These are phyloP conservation scores for Coelogynopora nodosa DNA, from an alignment of 2,888 invertebrate genomes.

Conservation along the genomic window DNA sequence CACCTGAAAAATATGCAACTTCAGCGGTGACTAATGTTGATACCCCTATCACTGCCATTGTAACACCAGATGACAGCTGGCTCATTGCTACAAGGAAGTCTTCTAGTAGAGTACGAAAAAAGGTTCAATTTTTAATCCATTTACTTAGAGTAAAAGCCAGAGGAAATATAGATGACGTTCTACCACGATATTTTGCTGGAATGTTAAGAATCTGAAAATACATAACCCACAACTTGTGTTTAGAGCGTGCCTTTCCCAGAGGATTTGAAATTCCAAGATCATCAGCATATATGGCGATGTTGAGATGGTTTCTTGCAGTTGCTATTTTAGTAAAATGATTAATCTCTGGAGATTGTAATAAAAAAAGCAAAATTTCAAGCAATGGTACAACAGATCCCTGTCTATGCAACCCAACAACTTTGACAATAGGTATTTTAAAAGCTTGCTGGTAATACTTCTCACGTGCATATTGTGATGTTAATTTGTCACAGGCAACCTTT, in stretches of 20 bases:
- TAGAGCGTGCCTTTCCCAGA: background rate
- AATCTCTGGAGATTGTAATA: background rate
- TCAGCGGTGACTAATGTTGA: background rate
- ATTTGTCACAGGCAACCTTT: background rate
- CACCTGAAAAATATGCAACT: background rate
- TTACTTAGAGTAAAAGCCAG: background rate
- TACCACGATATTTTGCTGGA: background rate
- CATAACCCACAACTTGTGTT: background rate
- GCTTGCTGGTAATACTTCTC: background rate
- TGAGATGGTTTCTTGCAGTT: background rate
- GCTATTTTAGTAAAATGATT: background rate
- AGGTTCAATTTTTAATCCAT: background rate
- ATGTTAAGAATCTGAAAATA: background rate
- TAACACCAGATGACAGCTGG: background rate
- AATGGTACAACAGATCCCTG: background rate
- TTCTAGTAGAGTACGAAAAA: background rate
- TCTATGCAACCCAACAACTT: background rate
- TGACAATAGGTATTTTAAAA: background rate
- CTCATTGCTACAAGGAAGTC: background rate
- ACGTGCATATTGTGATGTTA: background rate
- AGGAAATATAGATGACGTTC: background rate
- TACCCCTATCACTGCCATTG: background rate
- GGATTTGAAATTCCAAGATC: conserved; percentile 4
- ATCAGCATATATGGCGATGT: background rate
- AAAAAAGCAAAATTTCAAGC: background rate